A percentile compares a stretch with the other conserved stretches of the same genome.
Evolutionary conservation across 2,113 vertebrate genomes (phyloP).

Genomic region (Dunckerocampus dactyliophorus): DNA sequence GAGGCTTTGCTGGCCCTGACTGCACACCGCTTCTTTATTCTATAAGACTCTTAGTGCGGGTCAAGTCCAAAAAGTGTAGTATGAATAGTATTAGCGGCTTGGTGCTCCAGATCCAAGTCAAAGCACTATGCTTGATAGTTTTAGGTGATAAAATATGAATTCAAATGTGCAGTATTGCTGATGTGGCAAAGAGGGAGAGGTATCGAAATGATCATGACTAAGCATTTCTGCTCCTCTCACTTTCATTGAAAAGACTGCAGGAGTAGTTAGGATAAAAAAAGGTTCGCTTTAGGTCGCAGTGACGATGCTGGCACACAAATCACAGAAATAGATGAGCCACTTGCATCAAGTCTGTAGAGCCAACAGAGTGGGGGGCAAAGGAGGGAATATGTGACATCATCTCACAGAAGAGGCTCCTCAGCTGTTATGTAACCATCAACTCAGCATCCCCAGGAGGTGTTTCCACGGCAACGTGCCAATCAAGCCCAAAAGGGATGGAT

Average conservation of each 20-base stretch:
- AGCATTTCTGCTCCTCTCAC: slow-evolving; percentile 40
- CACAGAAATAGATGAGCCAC: background rate
- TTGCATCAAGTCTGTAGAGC: too few relatives aligned
- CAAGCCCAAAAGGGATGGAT: slow-evolving; percentile 29
- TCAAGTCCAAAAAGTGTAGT: too few relatives aligned
- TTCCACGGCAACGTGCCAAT: slow-evolving; percentile 17
- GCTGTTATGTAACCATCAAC: slow-evolving; percentile 44
- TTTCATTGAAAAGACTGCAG: slow-evolving; percentile 17
- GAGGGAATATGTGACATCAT: background rate
- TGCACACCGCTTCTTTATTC: too few relatives aligned
- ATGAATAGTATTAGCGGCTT: too few relatives aligned
- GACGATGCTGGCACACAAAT: background rate
- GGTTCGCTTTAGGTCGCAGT: too few relatives aligned
- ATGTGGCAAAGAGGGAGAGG: background rate
- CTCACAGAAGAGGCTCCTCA: background rate
- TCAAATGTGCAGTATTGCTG: too few relatives aligned
- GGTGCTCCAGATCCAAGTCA: too few relatives aligned
- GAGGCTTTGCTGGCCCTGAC: too few relatives aligned
- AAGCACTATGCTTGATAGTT: too few relatives aligned
- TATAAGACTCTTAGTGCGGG: too few relatives aligned
- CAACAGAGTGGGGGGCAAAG: too few relatives aligned
- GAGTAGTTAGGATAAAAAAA: background rate
- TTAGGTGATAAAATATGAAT: too few relatives aligned
- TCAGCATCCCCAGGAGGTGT: slow-evolving; percentile 42
- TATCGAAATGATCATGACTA: slow-evolving; percentile 51